These are phyloP conservation scores for Chloebia gouldiae DNA, from an alignment of 2,113 vertebrate species.

Conservation along the genomic window DNA sequence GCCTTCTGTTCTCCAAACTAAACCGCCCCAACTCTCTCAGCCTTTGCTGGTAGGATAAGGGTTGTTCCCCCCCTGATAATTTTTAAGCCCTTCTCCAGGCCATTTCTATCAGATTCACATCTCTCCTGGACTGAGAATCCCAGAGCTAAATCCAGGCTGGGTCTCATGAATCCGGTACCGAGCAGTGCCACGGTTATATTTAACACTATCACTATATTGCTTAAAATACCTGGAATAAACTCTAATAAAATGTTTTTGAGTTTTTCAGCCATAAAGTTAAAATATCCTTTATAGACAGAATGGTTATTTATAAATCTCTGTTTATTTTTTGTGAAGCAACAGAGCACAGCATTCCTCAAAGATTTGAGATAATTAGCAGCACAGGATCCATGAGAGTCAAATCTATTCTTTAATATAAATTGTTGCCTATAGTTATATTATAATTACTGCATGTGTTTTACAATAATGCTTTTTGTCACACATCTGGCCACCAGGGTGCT, in stretches of 20 bases:
- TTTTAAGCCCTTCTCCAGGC: neutral
- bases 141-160: neutral
- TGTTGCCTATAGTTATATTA: neutral
- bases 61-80: too few relatives aligned
- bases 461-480: neutral
- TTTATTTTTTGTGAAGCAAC: neutral
- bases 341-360: neutral
- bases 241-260: neutral
- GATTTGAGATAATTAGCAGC: neutral
- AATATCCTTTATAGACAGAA: neutral
- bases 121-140: too few relatives aligned
- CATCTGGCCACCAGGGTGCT: neutral
- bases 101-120: neutral
- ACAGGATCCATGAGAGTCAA: neutral
- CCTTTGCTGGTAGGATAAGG: accelerated
- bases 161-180: neutral
- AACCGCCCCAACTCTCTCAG: neutral
- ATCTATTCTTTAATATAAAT: neutral
- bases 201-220: neutral
- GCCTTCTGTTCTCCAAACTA: neutral
- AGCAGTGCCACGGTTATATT: neutral
- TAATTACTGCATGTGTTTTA: neutral
- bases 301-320: neutral
- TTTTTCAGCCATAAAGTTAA: neutral
- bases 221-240: neutral